phyloP scores from a whole-genome alignment of 2,888 invertebrate species.

The Argyresthia albistria region DNA sequence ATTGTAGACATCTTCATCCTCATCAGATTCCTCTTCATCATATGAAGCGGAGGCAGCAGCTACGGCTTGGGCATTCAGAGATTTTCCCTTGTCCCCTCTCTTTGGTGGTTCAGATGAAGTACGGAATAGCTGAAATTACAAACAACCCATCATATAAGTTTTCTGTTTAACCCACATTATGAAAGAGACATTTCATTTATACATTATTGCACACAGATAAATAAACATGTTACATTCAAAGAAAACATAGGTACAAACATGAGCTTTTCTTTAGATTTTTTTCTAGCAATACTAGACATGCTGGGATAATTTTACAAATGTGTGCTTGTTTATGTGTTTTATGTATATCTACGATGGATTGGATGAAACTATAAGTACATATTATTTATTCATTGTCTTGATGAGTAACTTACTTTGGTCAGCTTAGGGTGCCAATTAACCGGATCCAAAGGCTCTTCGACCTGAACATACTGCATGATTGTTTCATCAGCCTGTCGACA shows the following conservation, averaged over 20 bases:
- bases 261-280: no score
- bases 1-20: conserved; percentile 45
- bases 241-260: no score
- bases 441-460: conserved; percentile 71
- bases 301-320: no score
- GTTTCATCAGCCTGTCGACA: conserved; percentile 83
- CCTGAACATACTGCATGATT: conserved; percentile 77
- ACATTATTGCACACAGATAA: no score
- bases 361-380: no score
- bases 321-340: no score
- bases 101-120: not conserved
- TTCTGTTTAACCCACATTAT: no score
- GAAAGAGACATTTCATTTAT: no score
- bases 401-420: conserved; percentile 36
- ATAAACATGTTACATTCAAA: no score
- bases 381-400: no score
- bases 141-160: not conserved
- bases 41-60: not conserved
- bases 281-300: no score
- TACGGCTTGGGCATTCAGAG: not conserved
- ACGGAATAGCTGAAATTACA: not conserved
- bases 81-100: not conserved
- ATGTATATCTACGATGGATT: no score
- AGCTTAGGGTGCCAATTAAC: conserved; percentile 57
- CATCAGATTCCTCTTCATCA: not conserved